Conservation (phyloP, 2,888 invertebrate species). For the Creontiades dilutus region DNA sequence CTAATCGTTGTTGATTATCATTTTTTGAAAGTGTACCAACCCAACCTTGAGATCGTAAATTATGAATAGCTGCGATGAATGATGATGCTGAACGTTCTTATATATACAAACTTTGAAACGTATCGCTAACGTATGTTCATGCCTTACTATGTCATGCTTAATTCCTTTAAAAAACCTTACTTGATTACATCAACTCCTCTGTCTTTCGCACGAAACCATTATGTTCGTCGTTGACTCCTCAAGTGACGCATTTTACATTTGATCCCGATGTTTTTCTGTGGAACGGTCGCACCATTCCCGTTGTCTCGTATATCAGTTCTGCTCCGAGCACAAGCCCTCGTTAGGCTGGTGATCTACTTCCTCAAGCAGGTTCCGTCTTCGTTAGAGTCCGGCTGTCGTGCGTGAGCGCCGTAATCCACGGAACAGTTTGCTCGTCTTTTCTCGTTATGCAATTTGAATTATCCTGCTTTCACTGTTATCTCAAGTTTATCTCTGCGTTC, state of each 20-base stretch:
- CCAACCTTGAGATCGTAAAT: too few species aligned
- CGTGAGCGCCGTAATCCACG: not conserved
- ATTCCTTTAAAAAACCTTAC: too few species aligned
- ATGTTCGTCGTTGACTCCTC: not conserved
- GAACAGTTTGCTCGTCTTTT: not conserved
- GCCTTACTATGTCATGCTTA: too few species aligned
- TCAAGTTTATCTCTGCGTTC: not conserved
- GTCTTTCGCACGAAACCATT: too few species aligned
- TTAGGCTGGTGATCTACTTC: constrained; percentile 5
- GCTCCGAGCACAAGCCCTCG: not conserved
- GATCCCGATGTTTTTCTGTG: not conserved
- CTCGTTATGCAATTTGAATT: constrained; percentile 19
- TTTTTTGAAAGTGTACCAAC: too few species aligned
- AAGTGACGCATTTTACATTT: not conserved
- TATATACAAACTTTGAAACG: too few species aligned
- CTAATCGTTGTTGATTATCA: too few species aligned
- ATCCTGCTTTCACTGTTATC: not conserved
- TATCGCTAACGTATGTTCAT: too few species aligned
- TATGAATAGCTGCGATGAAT: too few species aligned
- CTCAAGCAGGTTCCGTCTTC: constrained; percentile 49
- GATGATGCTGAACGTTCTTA: too few species aligned
- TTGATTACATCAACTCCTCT: too few species aligned
- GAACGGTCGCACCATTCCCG: not conserved
- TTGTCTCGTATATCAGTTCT: constrained; percentile 47
- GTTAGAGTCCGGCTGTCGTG: constrained; percentile 13